Conservation (phyloP, 1,140 invertebrate genomes). For the Drosophila suzukii region DNA sequence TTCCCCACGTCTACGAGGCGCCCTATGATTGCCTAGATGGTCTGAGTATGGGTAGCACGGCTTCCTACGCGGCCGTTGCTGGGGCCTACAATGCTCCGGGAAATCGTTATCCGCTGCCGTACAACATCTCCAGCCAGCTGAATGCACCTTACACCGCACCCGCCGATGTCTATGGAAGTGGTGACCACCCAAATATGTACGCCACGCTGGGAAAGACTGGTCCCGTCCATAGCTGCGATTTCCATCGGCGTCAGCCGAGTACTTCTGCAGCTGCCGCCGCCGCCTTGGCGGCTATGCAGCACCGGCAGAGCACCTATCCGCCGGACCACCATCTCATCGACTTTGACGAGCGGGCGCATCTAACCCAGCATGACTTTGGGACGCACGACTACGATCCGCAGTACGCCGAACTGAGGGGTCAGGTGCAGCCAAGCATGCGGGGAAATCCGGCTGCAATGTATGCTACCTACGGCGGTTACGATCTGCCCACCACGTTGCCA, state of each 20-base stretch:
- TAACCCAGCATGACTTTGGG: constrained; percentile 71
- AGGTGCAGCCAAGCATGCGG: constrained; percentile 15
- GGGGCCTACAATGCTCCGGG: constrained; percentile 80
- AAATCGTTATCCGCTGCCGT: constrained; percentile 81
- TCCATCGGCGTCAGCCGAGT: constrained; percentile 41
- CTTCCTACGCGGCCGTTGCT: constrained; percentile 75
- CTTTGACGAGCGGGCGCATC: constrained; percentile 86
- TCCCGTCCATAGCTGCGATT: constrained; percentile 53
- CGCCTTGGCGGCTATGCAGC: constrained; percentile 58
- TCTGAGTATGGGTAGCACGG: constrained; percentile 69
- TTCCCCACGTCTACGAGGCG: constrained; percentile 69
- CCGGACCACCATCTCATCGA: constrained; percentile 89
- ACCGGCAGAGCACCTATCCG: constrained; percentile 75
- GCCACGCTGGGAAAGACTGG: constrained; percentile 58
- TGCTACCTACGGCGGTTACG: constrained; percentile 41
- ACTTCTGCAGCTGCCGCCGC: constrained; percentile 12
- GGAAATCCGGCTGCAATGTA: constrained; percentile 25
- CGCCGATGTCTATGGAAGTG: constrained; percentile 45
- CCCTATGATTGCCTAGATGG: constrained; percentile 80
- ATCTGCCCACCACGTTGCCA: constrained; percentile 52
- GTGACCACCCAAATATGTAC: constrained; percentile 52
- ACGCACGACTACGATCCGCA: constrained; percentile 61
- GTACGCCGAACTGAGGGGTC: constrained; percentile 38
- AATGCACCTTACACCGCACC: constrained; percentile 69
- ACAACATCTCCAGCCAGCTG: constrained; percentile 80